Evolutionary conservation across 2,113 vertebrate genomes (phyloP), one percentile per base, ranked within the genome.

Genomic region (Periophthalmodon schlosseri): DNA sequence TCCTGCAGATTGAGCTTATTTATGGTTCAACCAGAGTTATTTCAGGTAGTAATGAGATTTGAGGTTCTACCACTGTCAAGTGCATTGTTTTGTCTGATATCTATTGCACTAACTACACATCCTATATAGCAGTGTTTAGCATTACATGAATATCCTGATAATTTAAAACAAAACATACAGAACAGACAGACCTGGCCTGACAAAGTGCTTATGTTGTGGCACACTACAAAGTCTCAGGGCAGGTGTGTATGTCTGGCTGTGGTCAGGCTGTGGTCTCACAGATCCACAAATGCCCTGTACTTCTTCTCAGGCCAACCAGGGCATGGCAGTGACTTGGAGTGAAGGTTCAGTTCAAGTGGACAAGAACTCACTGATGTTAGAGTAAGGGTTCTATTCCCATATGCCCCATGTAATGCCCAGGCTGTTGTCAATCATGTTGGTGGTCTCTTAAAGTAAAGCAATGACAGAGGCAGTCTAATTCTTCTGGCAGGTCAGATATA

Each of bases 391-490:
- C 57, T 60, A 28, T 28, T 60, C 57, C 24, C 57, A 34, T 71
- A 16, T 81, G 61, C 28, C 60, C 60, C 14, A 18, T 63, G 63
- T 39, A 65, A 63, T 63, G 60, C 24, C 60, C 60, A 28, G 13
- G 58, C 69, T 60, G 68, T 79, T 80, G 84, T 76, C 82, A 68
- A 66, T 81, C 5, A 7, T 69, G 68, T 28, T 69, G 64, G 80
- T 64, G 39, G 57, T 21, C 74, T 66, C 33, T 72, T 64, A 50
- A 16, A 88, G 66, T 84, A 77, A 74, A 81, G 72, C 44, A 79
- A 78, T 86, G 68, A 78, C 67, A 74, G 75, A 68, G 36, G 61
- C 79, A 78, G 82, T 78, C 79, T 76, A 67, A 88, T 74, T 84
- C 77, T 78, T 72, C 69, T 88, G 60, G 68, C 74, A 58, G 44